Conservation (phyloP, 1,140 invertebrate species). For the Drusus annulatus region DNA sequence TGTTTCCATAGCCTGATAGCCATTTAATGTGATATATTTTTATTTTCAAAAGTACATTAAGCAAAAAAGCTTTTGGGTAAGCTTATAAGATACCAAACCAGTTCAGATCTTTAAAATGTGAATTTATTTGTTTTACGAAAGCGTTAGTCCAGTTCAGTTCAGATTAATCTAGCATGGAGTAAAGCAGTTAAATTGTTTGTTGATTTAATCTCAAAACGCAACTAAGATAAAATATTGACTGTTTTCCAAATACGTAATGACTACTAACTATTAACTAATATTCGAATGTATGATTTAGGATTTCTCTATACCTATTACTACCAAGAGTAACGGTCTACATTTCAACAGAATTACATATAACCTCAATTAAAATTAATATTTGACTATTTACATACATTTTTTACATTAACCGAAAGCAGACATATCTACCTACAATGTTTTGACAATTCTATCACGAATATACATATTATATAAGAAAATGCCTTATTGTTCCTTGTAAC, state of each 20-base stretch:
- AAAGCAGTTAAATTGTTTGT: neutral
- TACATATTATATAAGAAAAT: neutral
- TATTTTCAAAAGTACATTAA: too few relatives aligned
- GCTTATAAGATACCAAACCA: too few relatives aligned
- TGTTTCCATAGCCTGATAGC: too few relatives aligned
- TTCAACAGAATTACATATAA: conserved; percentile 31
- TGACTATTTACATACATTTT: conserved; percentile 37
- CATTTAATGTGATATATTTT: too few relatives aligned
- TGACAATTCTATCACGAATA: conserved; percentile 6
- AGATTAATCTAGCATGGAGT: too few relatives aligned
- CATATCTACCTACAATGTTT: conserved; percentile 1
- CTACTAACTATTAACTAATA: conserved; percentile 56
- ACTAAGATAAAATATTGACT: conserved; percentile 35
- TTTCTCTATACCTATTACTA: conserved; percentile 46
- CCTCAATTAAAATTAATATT: conserved; percentile 10
- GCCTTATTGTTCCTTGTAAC: conserved; percentile 14
- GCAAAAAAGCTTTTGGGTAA: too few relatives aligned
- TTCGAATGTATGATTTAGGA: conserved; percentile 59
- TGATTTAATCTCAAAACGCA: conserved; percentile 4
- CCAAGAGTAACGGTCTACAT: conserved; percentile 44
- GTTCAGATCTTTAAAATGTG: too few relatives aligned
- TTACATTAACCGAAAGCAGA: conserved; percentile 29
- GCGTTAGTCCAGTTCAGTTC: too few relatives aligned
- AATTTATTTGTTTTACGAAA: too few relatives aligned
- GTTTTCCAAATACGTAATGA: conserved; percentile 47